Conservation (phyloP, 2,797 vertebrate genomes). For the Alouatta caraya region DNA sequence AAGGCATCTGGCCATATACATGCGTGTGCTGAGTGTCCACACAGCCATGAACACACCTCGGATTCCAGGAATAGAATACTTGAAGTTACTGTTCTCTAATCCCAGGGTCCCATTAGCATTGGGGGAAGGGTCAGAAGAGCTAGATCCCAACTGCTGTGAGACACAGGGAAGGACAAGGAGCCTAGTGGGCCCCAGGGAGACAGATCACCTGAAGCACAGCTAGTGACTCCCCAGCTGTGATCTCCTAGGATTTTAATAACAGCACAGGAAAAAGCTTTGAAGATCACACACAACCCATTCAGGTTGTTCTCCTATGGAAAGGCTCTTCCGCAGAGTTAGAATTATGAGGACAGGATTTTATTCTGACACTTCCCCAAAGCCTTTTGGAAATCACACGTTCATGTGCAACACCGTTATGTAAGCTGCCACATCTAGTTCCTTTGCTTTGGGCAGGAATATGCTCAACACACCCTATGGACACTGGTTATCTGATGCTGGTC, state of each 20-base stretch:
- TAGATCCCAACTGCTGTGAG: neutral
- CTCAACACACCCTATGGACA: neutral
- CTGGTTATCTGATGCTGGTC: neutral
- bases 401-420: rapidly evolving
- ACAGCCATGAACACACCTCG: rapidly evolving
- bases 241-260: neutral
- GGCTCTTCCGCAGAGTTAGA: neutral
- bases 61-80: neutral
- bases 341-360: neutral
- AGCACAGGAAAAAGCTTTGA: neutral
- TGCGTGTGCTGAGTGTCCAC: rapidly evolving
- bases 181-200: neutral
- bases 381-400: rapidly evolving
- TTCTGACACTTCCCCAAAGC: neutral
- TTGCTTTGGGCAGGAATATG: neutral
- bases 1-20: neutral
- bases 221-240: rapidly evolving
- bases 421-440: neutral
- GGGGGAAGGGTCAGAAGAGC: neutral
- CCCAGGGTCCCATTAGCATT: neutral
- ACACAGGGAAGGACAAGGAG: neutral
- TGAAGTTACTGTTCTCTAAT: neutral
- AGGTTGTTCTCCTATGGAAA: rapidly evolving
- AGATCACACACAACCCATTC: rapidly evolving
- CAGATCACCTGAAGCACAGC: neutral